Evolutionary conservation across 2,797 vertebrate species (phyloP).

Genomic region (Enteromius anoplus): DNA sequence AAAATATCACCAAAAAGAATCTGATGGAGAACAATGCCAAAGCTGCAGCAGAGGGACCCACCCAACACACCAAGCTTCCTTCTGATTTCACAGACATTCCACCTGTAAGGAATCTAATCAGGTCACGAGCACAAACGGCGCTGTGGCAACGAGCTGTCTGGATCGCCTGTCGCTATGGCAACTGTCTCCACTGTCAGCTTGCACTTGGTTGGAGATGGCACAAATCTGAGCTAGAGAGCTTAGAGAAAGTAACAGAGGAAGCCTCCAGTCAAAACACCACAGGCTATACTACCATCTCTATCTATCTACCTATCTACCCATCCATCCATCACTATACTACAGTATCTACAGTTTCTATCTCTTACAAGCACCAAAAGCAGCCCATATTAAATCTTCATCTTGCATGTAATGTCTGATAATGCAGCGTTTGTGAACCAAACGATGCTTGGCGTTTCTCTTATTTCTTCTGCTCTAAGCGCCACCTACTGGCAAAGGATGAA

Average conservation of each 20-base stretch:
- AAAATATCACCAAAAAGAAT: neutral
- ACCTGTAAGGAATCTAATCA: conserved; percentile 63
- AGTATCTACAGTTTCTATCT: too few species aligned
- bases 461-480: too few species aligned
- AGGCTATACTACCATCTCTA: neutral
- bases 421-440: too few species aligned
- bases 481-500: too few species aligned
- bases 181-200: conserved; percentile 53
- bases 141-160: conserved; percentile 62
- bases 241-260: conserved; percentile 3
- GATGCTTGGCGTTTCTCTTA: too few species aligned
- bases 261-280: conserved; percentile 36
- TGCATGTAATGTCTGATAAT: too few species aligned
- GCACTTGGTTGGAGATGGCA: conserved; percentile 11
- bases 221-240: conserved; percentile 19
- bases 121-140: conserved; percentile 60
- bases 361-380: too few species aligned
- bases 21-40: neutral
- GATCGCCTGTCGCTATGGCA: conserved; percentile 70
- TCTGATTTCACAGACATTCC: conserved; percentile 49
- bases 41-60: neutral
- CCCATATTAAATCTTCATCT: too few species aligned
- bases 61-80: conserved; percentile 15
- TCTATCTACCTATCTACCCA: too few species aligned
- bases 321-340: too few species aligned